Conservation (phyloP, 2,797 vertebrate species). For the Eleutherodactylus coqui region DNA sequence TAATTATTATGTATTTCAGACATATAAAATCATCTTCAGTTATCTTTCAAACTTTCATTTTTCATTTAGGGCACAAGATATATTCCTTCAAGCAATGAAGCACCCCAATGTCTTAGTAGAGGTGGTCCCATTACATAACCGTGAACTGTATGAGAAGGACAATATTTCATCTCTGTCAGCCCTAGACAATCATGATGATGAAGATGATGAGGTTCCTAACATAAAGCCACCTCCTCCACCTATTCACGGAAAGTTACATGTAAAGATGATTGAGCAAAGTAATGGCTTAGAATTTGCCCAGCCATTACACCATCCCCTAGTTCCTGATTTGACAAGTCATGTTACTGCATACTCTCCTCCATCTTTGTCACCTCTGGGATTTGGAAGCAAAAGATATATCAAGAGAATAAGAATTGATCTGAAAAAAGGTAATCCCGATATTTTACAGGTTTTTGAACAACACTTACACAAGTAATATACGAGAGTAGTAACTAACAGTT, state of each 20-base stretch:
- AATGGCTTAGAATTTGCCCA: constrained; percentile 67
- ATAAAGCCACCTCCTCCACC: constrained; percentile 80
- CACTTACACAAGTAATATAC: background rate
- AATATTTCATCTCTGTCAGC: constrained; percentile 83
- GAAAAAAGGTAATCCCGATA: constrained; percentile 86
- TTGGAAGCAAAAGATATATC: constrained; percentile 84
- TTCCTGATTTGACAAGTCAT: constrained; percentile 72
- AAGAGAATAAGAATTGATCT: constrained; percentile 91
- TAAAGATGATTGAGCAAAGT: constrained; percentile 65
- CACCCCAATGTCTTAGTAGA: constrained; percentile 81
- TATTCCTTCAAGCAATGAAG: constrained; percentile 94
- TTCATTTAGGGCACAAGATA: constrained; percentile 81
- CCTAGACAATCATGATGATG: constrained; percentile 66
- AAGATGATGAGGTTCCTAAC: constrained; percentile 73
- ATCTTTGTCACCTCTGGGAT: constrained; percentile 81
- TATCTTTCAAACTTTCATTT: background rate
- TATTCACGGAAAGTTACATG: constrained; percentile 77
- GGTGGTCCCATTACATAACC: constrained; percentile 83
- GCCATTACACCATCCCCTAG: constrained; percentile 68
- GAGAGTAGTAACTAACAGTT: background rate
- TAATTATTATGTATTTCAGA: background rate
- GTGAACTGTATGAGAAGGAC: constrained; percentile 88
- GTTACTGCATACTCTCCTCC: constrained; percentile 79
- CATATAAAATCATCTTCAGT: background rate
- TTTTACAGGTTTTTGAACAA: background rate